These are phyloP conservation scores for Globodera ellingtonae DNA, from an alignment of 1,140 invertebrate species.

Conservation along the genomic window DNA sequence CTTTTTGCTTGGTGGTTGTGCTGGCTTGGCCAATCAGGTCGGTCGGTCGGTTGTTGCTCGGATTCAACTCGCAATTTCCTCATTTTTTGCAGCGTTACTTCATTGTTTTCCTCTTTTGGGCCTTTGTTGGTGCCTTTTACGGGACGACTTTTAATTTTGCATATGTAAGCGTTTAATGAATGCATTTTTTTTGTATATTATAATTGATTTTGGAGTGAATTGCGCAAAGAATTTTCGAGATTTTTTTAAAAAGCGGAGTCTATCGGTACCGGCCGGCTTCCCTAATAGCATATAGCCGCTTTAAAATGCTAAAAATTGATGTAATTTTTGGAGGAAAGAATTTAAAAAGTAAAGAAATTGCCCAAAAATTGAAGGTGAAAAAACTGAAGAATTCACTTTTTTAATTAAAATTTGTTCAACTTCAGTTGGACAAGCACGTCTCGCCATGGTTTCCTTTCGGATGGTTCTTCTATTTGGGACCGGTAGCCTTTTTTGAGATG, in stretches of 20 bases:
- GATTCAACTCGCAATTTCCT: too few relatives aligned
- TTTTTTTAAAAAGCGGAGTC: too few relatives aligned
- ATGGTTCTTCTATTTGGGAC: constrained; percentile 44
- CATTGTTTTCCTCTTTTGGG: constrained; percentile 55
- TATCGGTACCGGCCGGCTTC: too few relatives aligned
- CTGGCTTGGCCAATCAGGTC: constrained; percentile 54
- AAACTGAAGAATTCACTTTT: not conserved
- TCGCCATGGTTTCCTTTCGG: constrained; percentile 45
- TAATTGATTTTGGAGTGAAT: too few relatives aligned
- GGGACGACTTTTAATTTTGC: constrained; percentile 40
- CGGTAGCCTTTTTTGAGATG: constrained; percentile 17
- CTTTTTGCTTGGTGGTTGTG: constrained; percentile 53
- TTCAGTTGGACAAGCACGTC: constrained; percentile 36
- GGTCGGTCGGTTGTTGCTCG: not conserved
- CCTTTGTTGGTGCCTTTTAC: constrained; percentile 41
- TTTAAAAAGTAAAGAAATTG: too few relatives aligned
- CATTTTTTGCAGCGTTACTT: constrained; percentile 45
- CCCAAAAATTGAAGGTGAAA: too few relatives aligned
- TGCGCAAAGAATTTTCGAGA: too few relatives aligned
- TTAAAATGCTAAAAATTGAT: too few relatives aligned
- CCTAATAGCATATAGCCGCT: too few relatives aligned
- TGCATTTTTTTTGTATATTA: not conserved
- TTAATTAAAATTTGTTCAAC: not conserved
- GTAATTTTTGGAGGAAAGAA: too few relatives aligned
- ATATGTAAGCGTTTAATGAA: constrained; percentile 16